These are phyloP conservation scores for Nyctibius bracteatus DNA, from an alignment of 2,113 vertebrate species.

Conservation along the genomic window DNA sequence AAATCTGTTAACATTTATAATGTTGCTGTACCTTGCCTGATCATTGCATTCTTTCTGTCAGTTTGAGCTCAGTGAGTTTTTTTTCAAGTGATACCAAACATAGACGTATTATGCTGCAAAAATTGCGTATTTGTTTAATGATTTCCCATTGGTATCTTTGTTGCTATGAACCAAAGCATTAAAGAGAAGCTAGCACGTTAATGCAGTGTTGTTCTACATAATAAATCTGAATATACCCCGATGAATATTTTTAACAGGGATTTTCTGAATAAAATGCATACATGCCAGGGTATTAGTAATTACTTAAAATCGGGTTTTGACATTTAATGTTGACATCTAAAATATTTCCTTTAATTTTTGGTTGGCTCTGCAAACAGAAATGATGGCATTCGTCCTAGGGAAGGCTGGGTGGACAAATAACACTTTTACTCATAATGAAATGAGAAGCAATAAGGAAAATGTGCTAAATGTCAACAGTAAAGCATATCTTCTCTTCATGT, in stretches of 20 bases:
- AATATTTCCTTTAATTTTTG: constrained; percentile 65
- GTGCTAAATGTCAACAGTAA: constrained; percentile 52
- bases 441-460: constrained; percentile 63
- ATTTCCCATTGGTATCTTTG: constrained; percentile 67
- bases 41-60: not conserved
- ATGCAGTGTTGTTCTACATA: constrained; percentile 54
- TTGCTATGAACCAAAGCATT: constrained; percentile 62
- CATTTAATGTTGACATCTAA: constrained; percentile 44
- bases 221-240: constrained; percentile 53
- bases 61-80: not conserved
- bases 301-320: constrained; percentile 47
- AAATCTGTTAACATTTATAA: constrained; percentile 33
- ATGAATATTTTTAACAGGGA: constrained; percentile 45
- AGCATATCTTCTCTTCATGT: constrained; percentile 22
- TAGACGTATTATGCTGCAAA: constrained; percentile 38
- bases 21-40: not conserved
- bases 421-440: constrained; percentile 36
- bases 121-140: constrained; percentile 54
- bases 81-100: not conserved
- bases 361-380: constrained; percentile 30
- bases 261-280: constrained; percentile 47
- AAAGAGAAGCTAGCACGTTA: constrained; percentile 53
- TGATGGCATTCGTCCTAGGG: constrained; percentile 26
- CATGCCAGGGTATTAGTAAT: constrained; percentile 14
- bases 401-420: constrained; percentile 59